Base-by-base conservation (phyloP, 2,113 vertebrate genomes). In the Periophthalmus modestus region DNA sequence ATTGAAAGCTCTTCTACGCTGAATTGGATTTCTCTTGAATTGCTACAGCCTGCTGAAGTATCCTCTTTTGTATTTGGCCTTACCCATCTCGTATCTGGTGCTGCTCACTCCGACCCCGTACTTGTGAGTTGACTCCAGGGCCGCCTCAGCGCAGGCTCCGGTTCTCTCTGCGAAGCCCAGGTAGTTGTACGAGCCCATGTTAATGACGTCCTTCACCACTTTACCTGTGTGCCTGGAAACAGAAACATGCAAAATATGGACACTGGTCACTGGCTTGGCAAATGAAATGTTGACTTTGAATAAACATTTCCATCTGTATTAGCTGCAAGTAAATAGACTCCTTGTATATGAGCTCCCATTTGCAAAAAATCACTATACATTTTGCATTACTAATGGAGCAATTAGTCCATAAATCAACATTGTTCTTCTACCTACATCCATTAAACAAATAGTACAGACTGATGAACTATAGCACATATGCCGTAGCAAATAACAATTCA, bases 101-200 rank as follows among this genome's bases (percentile, higher is more conserved):
- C 97, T 97, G 87, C 94, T 94, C 48, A 98, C 94, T 11, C 97
- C 97, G 24, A 82, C 94, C 23, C 97, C 97, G 9, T 97, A 99
- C 61, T 93, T 91, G 9, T 92, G 85, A 0, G 96, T 93, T 81
- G 92, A 82, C 69, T 90, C 77, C 5, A 95, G 43, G 21, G 96
- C 94, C 78, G 95, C 94, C 61, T 97, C 92, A 10, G 94, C 94
- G 85, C 96, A 98, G 24, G 91, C 18, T 2, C 96, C 97, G 18
- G 66, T 72, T 66, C 95, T 97, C 83, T 95, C 95, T 33, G 96
- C 96, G 87, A 98, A 98, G 85, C 97, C 97, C 66, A 99, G 95
- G 90, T 99, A 99, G 88, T 99, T 99, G 91, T 99, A 99, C 0
- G 97, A 99, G 65, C 97, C 97, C 97, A 99, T 97, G 79, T 99